phyloP scores from a whole-genome alignment of 2,888 invertebrate genomes.

The Trachelus stipa region DNA sequence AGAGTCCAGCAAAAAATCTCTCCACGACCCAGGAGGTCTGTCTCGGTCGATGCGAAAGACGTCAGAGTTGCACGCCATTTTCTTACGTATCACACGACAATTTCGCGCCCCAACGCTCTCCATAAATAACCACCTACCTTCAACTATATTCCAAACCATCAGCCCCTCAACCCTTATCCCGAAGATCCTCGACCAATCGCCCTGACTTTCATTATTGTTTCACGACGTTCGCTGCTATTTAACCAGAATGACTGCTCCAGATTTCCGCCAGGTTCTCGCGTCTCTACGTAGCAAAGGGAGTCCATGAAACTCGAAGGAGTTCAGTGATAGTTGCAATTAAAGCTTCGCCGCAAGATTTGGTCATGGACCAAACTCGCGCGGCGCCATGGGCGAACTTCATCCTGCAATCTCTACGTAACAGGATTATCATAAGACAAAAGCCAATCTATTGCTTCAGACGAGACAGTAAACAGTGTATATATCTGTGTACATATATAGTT shows the following conservation, averaged over 20 bases:
- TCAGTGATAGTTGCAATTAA: neutral
- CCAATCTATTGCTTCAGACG: neutral
- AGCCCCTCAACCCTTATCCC: slow-evolving; percentile 16
- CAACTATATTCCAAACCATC: slow-evolving; percentile 14
- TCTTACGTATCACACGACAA: slow-evolving; percentile 21
- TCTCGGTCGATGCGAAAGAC: slow-evolving; percentile 5
- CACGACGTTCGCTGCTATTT: neutral
- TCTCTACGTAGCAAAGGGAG: neutral
- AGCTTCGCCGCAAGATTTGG: neutral
- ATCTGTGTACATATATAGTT: neutral
- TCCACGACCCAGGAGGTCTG: neutral
- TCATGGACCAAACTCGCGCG: neutral
- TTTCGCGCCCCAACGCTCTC: slow-evolving; percentile 42
- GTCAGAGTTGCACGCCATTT: neutral
- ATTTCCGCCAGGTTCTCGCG: neutral
- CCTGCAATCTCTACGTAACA: neutral
- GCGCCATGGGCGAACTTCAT: neutral
- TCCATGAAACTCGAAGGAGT: neutral
- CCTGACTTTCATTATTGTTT: slow-evolving; percentile 15
- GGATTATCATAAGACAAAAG: neutral
- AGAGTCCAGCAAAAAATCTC: neutral
- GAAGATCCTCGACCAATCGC: slow-evolving; percentile 10
- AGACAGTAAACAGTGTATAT: neutral
- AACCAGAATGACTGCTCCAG: neutral
- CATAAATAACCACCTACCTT: slow-evolving; percentile 36